A percentile compares a stretch with the other conserved stretches of the same genome.
Evolutionary conservation across 2,797 vertebrate species (phyloP).

Genomic region (Astyanax mexicanus): DNA sequence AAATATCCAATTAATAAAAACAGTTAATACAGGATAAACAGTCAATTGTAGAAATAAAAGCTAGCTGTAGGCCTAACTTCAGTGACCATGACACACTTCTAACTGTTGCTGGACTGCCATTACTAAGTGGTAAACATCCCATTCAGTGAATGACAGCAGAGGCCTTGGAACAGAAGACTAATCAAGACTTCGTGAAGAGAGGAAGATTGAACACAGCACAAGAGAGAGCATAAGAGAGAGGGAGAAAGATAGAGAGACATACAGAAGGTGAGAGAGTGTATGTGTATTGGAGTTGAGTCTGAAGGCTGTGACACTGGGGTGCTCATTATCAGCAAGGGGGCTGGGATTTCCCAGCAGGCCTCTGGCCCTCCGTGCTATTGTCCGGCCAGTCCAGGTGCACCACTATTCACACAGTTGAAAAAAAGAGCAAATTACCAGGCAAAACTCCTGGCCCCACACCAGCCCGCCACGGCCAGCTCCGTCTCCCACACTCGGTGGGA

Average conservation of each 20-base stretch:
- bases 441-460: conserved; percentile 45
- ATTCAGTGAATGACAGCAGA: conserved; percentile 58
- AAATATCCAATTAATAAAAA: too few species aligned
- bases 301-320: conserved; percentile 70
- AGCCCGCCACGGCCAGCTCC: conserved; percentile 15
- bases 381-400: conserved; percentile 78
- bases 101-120: background rate
- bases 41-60: background rate
- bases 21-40: too few species aligned
- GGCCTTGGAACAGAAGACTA: conserved; percentile 53
- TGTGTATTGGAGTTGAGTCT: conserved; percentile 63
- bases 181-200: background rate
- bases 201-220: conserved; percentile 27
- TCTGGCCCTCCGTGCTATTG: conserved; percentile 71
- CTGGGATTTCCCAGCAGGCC: conserved; percentile 64
- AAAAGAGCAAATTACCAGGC: conserved; percentile 50
- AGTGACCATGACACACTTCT: conserved; percentile 28
- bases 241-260: conserved; percentile 46
- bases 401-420: conserved; percentile 67
- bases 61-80: background rate
- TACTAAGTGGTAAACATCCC: conserved; percentile 10
- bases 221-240: conserved; percentile 40
- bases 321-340: conserved; percentile 77
- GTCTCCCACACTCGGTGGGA: conserved; percentile 45
- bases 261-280: conserved; percentile 42